Conservation (phyloP, 2,888 invertebrate species). For the Eristalis arbustorum region DNA sequence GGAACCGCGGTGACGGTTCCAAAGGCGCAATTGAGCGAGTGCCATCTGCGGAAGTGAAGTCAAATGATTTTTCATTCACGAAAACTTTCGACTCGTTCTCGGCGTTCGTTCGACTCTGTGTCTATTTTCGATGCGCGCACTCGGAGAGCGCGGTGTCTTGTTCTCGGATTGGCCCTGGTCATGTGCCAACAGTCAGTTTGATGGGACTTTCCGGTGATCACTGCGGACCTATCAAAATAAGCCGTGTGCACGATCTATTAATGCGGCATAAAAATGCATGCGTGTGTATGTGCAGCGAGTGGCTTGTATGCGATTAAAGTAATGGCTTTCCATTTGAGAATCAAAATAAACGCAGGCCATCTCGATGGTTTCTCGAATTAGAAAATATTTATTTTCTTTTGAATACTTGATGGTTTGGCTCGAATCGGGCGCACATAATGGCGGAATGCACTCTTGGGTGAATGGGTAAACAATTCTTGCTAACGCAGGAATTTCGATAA, state of each 20-base stretch:
- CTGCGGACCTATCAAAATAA: slow-evolving; percentile 68
- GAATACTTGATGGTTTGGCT: not conserved
- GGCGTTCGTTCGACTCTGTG: slow-evolving; percentile 26
- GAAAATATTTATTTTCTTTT: slow-evolving; percentile 7
- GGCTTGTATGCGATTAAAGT: slow-evolving; percentile 41
- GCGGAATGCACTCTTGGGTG: not conserved
- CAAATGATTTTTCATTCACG: slow-evolving; percentile 64
- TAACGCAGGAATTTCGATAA: not conserved
- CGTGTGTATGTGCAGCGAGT: not conserved
- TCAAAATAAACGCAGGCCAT: slow-evolving; percentile 9
- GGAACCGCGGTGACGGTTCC: slow-evolving; percentile 10
- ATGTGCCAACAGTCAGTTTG: slow-evolving; percentile 67
- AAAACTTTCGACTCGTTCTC: slow-evolving; percentile 28
- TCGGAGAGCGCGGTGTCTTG: slow-evolving; percentile 25
- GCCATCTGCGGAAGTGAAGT: slow-evolving; percentile 32
- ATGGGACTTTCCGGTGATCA: slow-evolving; percentile 67
- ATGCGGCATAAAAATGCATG: no score
- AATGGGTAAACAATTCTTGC: not conserved
- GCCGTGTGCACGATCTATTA: slow-evolving; percentile 26
- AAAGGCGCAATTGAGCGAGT: slow-evolving; percentile 28
- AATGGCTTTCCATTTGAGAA: slow-evolving; percentile 16
- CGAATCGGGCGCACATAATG: not conserved
- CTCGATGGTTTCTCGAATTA: slow-evolving; percentile 31
- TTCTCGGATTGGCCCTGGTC: slow-evolving; percentile 68
- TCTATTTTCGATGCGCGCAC: slow-evolving; percentile 45